Conservation (phyloP, 2,797 vertebrate genomes). For the Benthosema pterotum region DNA sequence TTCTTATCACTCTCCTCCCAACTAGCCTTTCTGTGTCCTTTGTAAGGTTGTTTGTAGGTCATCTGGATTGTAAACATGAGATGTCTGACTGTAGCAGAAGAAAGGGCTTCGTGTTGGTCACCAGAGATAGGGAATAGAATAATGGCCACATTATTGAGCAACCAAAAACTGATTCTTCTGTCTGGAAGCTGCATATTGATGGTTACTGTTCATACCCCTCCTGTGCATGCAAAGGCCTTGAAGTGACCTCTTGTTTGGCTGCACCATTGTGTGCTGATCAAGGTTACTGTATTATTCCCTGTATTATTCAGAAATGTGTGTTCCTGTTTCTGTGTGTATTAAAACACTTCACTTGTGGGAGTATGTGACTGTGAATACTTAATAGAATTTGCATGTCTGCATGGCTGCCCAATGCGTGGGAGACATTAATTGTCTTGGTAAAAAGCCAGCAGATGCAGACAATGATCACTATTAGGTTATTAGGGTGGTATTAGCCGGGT, state of each 20-base stretch:
- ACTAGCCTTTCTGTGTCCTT: not conserved
- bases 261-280: conserved; percentile 43
- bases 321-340: too few relatives aligned
- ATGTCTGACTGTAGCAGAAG: conserved; percentile 34
- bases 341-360: not conserved
- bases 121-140: conserved; percentile 34
- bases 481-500: conserved; percentile 2
- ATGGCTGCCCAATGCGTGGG: too few relatives aligned
- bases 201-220: conserved; percentile 47
- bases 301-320: too few relatives aligned
- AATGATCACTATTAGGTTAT: too few relatives aligned
- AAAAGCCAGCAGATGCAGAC: too few relatives aligned
- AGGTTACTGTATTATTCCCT: conserved; percentile 52
- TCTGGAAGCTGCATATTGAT: conserved; percentile 63
- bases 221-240: conserved; percentile 42
- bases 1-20: not conserved
- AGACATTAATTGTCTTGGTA: too few relatives aligned
- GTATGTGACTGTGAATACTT: not conserved
- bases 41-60: conserved; percentile 38
- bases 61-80: conserved; percentile 34
- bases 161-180: conserved; percentile 45
- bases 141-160: conserved; percentile 50
- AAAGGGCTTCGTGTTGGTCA: conserved; percentile 42
- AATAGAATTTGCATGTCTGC: not conserved
- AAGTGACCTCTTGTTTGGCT: conserved; percentile 44